phyloP scores from a whole-genome alignment of 1,140 invertebrate species.

The Thaumetopoea pityocampa region DNA sequence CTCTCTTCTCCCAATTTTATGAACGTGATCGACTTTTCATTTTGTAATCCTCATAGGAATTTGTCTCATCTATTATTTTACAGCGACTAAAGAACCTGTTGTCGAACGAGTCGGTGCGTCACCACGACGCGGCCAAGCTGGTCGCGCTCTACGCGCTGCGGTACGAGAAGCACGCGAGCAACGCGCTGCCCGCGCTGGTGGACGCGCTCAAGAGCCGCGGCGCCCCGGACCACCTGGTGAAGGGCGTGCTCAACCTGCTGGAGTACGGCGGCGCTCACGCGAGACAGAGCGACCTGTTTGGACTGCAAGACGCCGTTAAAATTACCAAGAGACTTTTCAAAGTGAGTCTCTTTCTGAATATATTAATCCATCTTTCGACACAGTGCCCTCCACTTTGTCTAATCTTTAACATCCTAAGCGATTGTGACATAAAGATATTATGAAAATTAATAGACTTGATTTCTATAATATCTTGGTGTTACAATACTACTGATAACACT shows the following conservation, averaged over 20 bases:
- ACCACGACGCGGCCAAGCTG: slow-evolving; percentile 90
- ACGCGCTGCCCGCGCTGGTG: slow-evolving; percentile 86
- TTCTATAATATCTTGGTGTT: too few species aligned
- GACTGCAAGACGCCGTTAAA: slow-evolving; percentile 91
- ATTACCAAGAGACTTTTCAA: slow-evolving; percentile 94
- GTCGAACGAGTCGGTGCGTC: slow-evolving; percentile 81
- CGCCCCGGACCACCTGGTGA: slow-evolving; percentile 77
- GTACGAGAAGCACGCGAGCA: slow-evolving; percentile 93
- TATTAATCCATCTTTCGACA: too few species aligned
- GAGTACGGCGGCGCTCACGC: slow-evolving; percentile 89
- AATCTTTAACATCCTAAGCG: too few species aligned
- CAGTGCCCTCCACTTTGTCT: too few species aligned
- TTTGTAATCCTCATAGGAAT: too few species aligned
- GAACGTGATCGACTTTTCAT: too few species aligned
- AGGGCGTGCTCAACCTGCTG: slow-evolving; percentile 82
- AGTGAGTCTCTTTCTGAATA: slow-evolving; percentile 57
- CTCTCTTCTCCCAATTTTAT: too few species aligned
- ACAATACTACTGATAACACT: too few species aligned
- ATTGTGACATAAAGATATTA: too few species aligned
- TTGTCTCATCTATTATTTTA: not conserved
- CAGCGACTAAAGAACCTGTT: slow-evolving; percentile 85
- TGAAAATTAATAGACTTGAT: too few species aligned
- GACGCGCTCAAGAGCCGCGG: slow-evolving; percentile 84
- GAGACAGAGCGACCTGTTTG: slow-evolving; percentile 89
- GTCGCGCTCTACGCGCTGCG: slow-evolving; percentile 95